Percentiles rank a stretch among this genome's conserved stretches.
These are phyloP conservation scores for Mormyrus proboscirostris DNA, from an alignment of 2,797 vertebrate species.

Conservation along the genomic window DNA sequence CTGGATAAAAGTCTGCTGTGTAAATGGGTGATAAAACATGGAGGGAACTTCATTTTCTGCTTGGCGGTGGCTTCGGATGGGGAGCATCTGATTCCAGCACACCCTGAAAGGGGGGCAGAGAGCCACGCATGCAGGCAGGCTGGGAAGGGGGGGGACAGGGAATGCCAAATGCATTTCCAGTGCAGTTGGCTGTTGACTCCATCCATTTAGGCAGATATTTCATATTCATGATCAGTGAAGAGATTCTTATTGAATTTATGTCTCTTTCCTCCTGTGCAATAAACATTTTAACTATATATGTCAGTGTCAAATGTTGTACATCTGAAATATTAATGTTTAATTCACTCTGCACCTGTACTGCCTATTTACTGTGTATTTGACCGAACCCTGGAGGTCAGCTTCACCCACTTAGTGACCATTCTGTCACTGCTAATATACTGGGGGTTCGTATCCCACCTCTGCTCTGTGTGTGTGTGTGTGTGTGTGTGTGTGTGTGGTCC, in stretches of 20 bases:
- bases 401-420: not conserved
- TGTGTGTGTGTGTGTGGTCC: not conserved
- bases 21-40: conserved; percentile 2
- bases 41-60: not conserved
- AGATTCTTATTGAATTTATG: not conserved
- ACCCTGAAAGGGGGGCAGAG: not conserved
- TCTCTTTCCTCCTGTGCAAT: not conserved
- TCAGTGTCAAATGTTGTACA: not conserved
- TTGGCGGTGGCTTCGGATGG: not conserved
- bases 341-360: not conserved
- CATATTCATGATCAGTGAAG: not conserved
- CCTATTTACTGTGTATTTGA: not conserved
- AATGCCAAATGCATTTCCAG: not conserved
- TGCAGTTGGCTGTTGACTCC: not conserved
- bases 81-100: not conserved
- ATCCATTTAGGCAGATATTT: not conserved
- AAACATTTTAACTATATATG: not conserved
- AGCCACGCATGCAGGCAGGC: not conserved
- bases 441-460: not conserved
- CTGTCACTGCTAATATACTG: not conserved
- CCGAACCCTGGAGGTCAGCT: not conserved
- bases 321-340: not conserved
- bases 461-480: not conserved
- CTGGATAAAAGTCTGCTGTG: not conserved
- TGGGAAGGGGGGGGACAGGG: not conserved